These are phyloP conservation scores for Smithornis capensis DNA, from an alignment of 2,113 vertebrate genomes.

Conservation along the genomic window DNA sequence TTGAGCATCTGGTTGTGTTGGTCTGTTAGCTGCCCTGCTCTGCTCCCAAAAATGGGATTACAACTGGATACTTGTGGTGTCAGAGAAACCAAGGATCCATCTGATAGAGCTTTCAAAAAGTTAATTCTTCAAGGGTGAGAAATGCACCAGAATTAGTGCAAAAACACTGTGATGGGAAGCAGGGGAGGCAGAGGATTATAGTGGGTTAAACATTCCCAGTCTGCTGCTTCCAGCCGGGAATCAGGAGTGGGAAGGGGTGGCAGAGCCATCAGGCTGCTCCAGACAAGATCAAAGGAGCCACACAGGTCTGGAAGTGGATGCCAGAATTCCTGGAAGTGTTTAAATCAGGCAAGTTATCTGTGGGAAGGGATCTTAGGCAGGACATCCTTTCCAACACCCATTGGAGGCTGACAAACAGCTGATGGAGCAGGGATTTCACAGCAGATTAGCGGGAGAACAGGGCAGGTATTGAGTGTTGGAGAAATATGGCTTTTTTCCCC, in stretches of 20 bases:
- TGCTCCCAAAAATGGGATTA: not conserved
- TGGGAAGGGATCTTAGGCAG: not conserved
- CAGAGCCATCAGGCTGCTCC: not conserved
- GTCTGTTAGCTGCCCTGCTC: not conserved
- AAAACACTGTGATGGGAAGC: not conserved
- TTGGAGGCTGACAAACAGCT: not conserved
- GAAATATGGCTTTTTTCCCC: not conserved
- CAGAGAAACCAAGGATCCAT: too few relatives aligned
- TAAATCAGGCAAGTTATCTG: not conserved
- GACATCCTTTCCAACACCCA: not conserved
- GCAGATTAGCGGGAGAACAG: not conserved
- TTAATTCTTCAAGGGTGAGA: not conserved
- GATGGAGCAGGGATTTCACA: not conserved
- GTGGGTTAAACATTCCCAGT: not conserved
- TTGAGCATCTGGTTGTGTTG: not conserved
- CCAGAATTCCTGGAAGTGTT: not conserved
- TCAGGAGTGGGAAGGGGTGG: not conserved
- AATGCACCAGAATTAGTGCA: not conserved
- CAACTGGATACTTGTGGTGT: too few relatives aligned
- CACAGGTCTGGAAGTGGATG: not conserved
- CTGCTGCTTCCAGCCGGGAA: not conserved
- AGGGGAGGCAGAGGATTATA: not conserved
- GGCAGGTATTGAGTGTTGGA: fast-evolving
- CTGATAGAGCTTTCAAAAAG: not conserved
- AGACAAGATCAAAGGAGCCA: not conserved